Percentiles rank a stretch among this genome's conserved stretches.
These are phyloP conservation scores for Theretra japonica DNA, from an alignment of 2,888 invertebrate species.

Conservation along the genomic window DNA sequence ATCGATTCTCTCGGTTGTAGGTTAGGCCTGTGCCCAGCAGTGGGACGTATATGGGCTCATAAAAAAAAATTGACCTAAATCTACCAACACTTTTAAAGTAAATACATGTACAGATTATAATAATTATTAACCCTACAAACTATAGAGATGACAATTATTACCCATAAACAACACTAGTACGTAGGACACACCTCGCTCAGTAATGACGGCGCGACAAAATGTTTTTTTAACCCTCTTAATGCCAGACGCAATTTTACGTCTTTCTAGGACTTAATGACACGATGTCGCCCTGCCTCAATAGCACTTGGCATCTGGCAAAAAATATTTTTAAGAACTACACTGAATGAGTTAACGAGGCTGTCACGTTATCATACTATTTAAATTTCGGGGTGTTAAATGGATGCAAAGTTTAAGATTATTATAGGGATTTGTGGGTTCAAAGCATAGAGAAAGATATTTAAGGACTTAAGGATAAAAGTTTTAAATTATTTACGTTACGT, in stretches of 20 bases:
- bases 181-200: not conserved
- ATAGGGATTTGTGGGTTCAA: not conserved
- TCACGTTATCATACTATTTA: not conserved
- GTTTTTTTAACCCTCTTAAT: slow-evolving; percentile 2
- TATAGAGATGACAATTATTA: too few relatives aligned
- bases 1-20: too few relatives aligned
- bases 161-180: too few relatives aligned
- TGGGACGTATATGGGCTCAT: too few relatives aligned
- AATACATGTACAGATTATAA: too few relatives aligned
- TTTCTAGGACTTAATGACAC: slow-evolving; percentile 6
- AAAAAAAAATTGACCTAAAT: too few relatives aligned
- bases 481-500: too few relatives aligned
- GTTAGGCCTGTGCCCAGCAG: too few relatives aligned
- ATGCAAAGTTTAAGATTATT: not conserved
- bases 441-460: not conserved
- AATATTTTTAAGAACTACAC: not conserved
- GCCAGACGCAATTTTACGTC: slow-evolving; percentile 6
- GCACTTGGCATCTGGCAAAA: slow-evolving; percentile 4
- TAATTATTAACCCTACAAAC: too few relatives aligned
- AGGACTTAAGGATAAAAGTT: not conserved
- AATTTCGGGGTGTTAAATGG: not conserved
- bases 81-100: too few relatives aligned
- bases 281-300: not conserved
- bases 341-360: slow-evolving; percentile 3
- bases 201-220: not conserved